Percentiles rank a stretch among this genome's conserved stretches.
phyloP scores from a whole-genome alignment of 2,797 vertebrate species.

The Protosalanx chinensis region DNA sequence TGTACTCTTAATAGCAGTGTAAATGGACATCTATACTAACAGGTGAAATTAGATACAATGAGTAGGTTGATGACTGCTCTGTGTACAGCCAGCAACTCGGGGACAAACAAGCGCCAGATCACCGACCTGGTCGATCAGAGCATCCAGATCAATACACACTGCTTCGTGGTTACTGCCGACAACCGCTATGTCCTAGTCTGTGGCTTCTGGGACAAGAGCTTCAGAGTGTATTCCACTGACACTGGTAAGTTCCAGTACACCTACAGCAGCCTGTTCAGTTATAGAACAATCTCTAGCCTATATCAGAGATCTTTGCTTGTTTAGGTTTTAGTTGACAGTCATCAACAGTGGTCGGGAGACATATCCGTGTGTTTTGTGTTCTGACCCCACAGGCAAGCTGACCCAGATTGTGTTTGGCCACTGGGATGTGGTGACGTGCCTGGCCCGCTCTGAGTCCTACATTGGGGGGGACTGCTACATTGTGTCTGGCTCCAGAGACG shows the following conservation, averaged over 20 bases:
- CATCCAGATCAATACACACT: constrained; percentile 97
- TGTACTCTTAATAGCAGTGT: background rate
- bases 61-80: background rate
- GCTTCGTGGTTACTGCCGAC: constrained; percentile 98
- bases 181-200: constrained; percentile 98
- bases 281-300: too few relatives aligned
- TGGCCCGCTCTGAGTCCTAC: constrained; percentile 94
- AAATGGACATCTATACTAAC: background rate
- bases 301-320: background rate
- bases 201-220: constrained; percentile 99
- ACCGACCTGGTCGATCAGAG: constrained; percentile 99
- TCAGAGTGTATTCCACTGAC: constrained; percentile 96
- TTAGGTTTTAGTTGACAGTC: too few relatives aligned
- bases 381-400: constrained; percentile 80
- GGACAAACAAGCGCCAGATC: constrained; percentile 96
- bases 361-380: background rate
- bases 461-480: constrained; percentile 98
- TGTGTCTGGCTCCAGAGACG: constrained; percentile 92
- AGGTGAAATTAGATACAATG: background rate
- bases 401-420: constrained; percentile 98
- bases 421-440: constrained; percentile 96
- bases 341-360: background rate
- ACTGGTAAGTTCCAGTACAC: constrained; percentile 74
- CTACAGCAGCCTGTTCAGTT: background rate
- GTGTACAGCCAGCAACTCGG: constrained; percentile 87